Conservation (phyloP, 2,797 vertebrate species). For the Phataginus tricuspis region DNA sequence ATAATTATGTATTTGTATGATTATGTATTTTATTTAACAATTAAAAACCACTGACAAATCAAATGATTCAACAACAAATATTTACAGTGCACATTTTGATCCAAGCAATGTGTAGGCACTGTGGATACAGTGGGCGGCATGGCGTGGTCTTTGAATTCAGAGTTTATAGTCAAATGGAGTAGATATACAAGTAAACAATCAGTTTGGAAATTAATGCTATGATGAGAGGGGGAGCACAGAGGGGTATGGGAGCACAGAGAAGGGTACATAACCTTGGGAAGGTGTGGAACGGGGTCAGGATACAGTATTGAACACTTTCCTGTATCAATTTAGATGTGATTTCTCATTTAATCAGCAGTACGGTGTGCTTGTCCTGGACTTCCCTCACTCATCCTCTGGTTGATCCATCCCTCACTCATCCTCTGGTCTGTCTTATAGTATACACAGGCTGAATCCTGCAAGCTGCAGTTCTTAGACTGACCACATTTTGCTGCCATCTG, state of each 20-base stretch:
- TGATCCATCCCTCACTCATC: not conserved
- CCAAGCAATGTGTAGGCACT: not conserved
- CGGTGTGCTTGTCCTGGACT: not conserved
- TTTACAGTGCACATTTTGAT: not conserved
- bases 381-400: not conserved
- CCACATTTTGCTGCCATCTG: not conserved
- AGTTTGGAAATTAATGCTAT: not conserved
- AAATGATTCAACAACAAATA: conserved; percentile 40
- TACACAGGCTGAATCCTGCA: not conserved
- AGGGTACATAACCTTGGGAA: not conserved
- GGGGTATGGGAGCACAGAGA: not conserved
- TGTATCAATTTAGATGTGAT: not conserved
- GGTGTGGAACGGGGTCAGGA: not conserved
- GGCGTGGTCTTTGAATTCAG: not conserved
- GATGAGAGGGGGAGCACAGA: not conserved
- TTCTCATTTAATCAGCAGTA: not conserved
- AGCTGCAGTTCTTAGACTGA: not conserved
- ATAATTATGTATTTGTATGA: not conserved
- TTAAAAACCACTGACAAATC: conserved; percentile 14
- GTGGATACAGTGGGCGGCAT: not conserved
- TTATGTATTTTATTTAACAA: conserved; percentile 19
- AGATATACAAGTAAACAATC: not conserved
- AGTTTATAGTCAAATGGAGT: not conserved
- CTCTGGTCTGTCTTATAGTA: not conserved
- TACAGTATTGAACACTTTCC: not conserved